phyloP scores from a whole-genome alignment of 2,797 vertebrate species.

The Squalus acanthias region DNA sequence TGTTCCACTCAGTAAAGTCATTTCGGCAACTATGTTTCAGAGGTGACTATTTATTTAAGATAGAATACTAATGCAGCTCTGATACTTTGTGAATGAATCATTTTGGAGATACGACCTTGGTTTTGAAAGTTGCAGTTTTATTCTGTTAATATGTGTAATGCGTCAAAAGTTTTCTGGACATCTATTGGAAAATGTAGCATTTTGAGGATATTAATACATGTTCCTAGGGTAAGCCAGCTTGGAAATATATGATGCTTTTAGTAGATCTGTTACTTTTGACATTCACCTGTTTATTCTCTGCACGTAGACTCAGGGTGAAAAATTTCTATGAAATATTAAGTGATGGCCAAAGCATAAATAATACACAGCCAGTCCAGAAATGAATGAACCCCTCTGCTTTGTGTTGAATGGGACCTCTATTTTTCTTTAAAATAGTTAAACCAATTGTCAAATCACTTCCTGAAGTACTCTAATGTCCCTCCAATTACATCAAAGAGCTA shows the following conservation, averaged over 20 bases:
- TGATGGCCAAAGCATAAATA: background rate
- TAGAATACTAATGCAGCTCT: background rate
- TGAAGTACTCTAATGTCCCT: background rate
- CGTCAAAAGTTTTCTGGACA: slow-evolving; percentile 9
- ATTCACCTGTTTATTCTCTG: background rate
- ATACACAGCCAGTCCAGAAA: background rate
- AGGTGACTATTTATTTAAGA: background rate
- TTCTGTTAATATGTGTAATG: slow-evolving; percentile 1
- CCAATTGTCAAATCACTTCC: background rate
- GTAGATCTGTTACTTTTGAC: background rate
- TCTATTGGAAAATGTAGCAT: slow-evolving; percentile 21
- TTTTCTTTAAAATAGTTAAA: background rate
- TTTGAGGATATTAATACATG: background rate
- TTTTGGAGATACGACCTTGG: background rate
- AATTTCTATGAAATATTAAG: background rate
- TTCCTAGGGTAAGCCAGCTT: background rate
- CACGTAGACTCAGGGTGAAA: background rate
- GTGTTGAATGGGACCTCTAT: background rate
- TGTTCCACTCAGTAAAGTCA: background rate
- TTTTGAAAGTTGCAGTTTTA: slow-evolving; percentile 22
- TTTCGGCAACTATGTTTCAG: background rate
- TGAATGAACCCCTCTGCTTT: background rate
- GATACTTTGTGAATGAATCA: slow-evolving; percentile 26
- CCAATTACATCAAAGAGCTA: background rate
- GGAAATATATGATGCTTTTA: slow-evolving; percentile 1